phyloP scores from a whole-genome alignment of 2,797 vertebrate genomes.

The Melanotaenia boesemani region DNA sequence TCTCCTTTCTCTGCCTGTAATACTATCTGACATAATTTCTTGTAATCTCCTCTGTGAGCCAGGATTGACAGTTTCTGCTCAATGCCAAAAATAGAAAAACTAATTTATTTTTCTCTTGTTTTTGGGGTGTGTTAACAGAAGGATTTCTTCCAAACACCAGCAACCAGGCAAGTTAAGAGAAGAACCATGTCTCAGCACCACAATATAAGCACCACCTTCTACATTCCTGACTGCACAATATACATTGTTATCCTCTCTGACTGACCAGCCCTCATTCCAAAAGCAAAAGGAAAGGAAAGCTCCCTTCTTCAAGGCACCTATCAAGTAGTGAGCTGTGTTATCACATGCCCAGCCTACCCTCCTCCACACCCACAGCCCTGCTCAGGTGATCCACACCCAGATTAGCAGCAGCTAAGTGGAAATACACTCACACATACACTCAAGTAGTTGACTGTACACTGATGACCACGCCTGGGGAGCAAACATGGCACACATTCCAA shows the following conservation, averaged over 20 bases:
- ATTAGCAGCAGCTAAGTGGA: conserved; percentile 51
- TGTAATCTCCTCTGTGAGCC: conserved; percentile 40
- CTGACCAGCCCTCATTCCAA: neutral
- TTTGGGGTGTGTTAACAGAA: neutral
- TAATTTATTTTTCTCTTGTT: conserved; percentile 14
- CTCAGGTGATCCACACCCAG: conserved; percentile 71
- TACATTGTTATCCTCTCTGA: neutral
- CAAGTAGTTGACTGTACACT: conserved; percentile 3
- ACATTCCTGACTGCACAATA: neutral
- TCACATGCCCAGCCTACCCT: conserved; percentile 55
- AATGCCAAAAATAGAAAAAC: conserved; percentile 33
- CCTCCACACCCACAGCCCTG: conserved; percentile 24
- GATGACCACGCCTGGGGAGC: conserved; percentile 60
- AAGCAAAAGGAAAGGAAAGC: neutral
- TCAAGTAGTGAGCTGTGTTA: conserved; percentile 47
- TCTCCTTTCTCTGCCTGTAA: conserved; percentile 23
- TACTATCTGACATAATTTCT: conserved; percentile 39
- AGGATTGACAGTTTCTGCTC: conserved; percentile 33
- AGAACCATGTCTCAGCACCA: neutral
- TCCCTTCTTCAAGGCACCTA: conserved; percentile 5
- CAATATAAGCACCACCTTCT: neutral
- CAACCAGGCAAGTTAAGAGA: neutral
- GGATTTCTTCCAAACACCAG: neutral
- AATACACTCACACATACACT: neutral
- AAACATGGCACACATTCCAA: conserved; percentile 61